Percentiles rank a stretch among this genome's conserved stretches.
These are phyloP conservation scores for Peromyscus maniculatus DNA, from an alignment of 2,113 vertebrate species.

Conservation along the genomic window DNA sequence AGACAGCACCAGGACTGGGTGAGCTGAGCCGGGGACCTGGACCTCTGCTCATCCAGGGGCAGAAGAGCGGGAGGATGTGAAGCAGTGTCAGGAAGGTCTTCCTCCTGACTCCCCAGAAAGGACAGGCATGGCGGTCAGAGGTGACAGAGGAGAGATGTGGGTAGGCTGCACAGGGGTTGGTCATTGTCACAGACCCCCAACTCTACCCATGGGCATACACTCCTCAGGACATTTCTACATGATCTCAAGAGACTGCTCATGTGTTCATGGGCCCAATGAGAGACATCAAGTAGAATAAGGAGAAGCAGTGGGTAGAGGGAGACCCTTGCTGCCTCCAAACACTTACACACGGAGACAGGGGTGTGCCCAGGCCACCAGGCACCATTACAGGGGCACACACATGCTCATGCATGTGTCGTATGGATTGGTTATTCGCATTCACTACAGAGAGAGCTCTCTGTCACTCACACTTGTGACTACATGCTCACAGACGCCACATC, in stretches of 20 bases:
- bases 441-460: not conserved
- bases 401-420: not conserved
- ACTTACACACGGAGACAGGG: fast-evolving
- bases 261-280: not conserved
- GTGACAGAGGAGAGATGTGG: not conserved
- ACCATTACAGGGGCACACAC: not conserved
- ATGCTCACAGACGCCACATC: fast-evolving
- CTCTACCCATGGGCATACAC: not conserved
- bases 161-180: not conserved
- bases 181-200: not conserved
- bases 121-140: not conserved
- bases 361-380: not conserved
- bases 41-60: not conserved
- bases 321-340: not conserved
- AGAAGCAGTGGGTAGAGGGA: not conserved
- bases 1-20: not conserved
- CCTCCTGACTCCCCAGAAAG: not conserved
- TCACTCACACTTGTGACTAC: too few species aligned
- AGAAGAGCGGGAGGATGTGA: not conserved
- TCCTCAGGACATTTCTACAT: too few species aligned
- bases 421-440: not conserved
- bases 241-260: not conserved
- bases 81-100: not conserved
- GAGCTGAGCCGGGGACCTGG: not conserved
- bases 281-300: not conserved